Conservation (phyloP, 2,888 invertebrate species). For the Augiades crinisus region DNA sequence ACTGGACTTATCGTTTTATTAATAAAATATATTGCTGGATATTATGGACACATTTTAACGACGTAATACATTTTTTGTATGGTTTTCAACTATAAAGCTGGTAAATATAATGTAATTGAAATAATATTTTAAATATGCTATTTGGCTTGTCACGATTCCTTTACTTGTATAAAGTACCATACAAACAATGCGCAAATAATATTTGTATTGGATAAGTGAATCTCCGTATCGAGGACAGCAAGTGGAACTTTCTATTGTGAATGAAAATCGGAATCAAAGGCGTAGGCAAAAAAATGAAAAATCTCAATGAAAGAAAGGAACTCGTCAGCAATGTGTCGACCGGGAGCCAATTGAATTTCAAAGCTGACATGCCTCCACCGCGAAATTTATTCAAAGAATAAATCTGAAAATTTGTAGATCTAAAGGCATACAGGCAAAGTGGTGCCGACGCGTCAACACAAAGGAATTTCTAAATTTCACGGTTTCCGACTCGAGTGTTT, state of each 20-base stretch:
- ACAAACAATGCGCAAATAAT: too few species aligned
- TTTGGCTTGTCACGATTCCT: too few species aligned
- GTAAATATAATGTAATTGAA: too few species aligned
- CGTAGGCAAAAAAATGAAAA: slow-evolving; percentile 48
- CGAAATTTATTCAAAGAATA: slow-evolving; percentile 81
- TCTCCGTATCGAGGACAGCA: neutral
- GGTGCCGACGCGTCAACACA: slow-evolving; percentile 75
- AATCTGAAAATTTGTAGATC: slow-evolving; percentile 81
- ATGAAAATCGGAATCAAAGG: slow-evolving; percentile 11
- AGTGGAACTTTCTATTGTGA: slow-evolving; percentile 8
- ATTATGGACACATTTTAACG: too few species aligned
- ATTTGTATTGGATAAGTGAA: neutral
- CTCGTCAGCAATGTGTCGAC: slow-evolving; percentile 77
- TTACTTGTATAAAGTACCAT: too few species aligned
- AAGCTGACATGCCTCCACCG: slow-evolving; percentile 77
- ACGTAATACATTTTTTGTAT: too few species aligned
- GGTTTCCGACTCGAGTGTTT: slow-evolving; percentile 77
- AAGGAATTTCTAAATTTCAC: slow-evolving; percentile 81
- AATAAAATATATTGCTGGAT: too few species aligned
- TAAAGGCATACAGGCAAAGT: slow-evolving; percentile 75
- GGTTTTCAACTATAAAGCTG: too few species aligned
- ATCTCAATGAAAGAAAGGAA: slow-evolving; percentile 60
- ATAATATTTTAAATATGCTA: too few species aligned
- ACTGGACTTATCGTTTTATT: too few species aligned
- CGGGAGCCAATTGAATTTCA: slow-evolving; percentile 79